These are phyloP conservation scores for Tetramorium bicarinatum DNA, from an alignment of 2,888 invertebrate species.

Conservation along the genomic window DNA sequence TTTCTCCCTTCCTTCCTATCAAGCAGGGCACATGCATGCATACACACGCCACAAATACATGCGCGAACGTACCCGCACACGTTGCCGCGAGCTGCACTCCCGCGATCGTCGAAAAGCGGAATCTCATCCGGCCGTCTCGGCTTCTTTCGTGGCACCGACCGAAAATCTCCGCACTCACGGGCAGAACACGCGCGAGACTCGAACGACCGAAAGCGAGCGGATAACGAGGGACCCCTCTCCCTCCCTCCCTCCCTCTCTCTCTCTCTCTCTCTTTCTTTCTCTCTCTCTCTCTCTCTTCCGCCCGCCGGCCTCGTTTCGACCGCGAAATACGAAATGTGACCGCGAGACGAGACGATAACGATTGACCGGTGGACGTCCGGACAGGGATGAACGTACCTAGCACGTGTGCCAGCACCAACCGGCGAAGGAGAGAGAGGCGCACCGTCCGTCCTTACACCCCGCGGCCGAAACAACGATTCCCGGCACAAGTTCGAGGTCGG, in stretches of 20 bases:
- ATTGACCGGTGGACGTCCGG: slow-evolving; percentile 26
- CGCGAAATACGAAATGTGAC: slow-evolving; percentile 45
- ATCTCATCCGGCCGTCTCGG: slow-evolving; percentile 7
- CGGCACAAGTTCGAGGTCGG: slow-evolving; percentile 50
- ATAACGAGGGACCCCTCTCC: neutral
- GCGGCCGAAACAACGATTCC: slow-evolving; percentile 19
- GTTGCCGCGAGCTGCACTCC: slow-evolving; percentile 19
- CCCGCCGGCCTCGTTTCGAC: slow-evolving; percentile 23
- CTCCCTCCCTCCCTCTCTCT: slow-evolving; percentile 1
- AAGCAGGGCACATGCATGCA: neutral
- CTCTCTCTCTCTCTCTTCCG: slow-evolving; percentile 5
- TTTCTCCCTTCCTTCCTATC: slow-evolving; percentile 20
- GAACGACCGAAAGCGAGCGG: neutral
- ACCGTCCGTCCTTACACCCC: slow-evolving; percentile 14
- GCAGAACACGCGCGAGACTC: slow-evolving; percentile 2
- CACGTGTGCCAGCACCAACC: slow-evolving; percentile 44
- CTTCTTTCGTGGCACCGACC: neutral
- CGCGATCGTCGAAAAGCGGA: slow-evolving; percentile 17
- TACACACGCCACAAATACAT: no score
- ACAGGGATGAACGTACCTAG: slow-evolving; percentile 49
- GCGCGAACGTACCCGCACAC: neutral
- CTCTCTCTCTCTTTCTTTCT: slow-evolving; percentile 16
- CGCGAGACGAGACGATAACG: slow-evolving; percentile 12
- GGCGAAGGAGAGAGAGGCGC: slow-evolving; percentile 19
- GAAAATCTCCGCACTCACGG: slow-evolving; percentile 2